A percentile compares a stretch with the other conserved stretches of the same genome.
phyloP scores from a whole-genome alignment of 2,113 vertebrate genomes.

The Chlorodrepanis virens region DNA sequence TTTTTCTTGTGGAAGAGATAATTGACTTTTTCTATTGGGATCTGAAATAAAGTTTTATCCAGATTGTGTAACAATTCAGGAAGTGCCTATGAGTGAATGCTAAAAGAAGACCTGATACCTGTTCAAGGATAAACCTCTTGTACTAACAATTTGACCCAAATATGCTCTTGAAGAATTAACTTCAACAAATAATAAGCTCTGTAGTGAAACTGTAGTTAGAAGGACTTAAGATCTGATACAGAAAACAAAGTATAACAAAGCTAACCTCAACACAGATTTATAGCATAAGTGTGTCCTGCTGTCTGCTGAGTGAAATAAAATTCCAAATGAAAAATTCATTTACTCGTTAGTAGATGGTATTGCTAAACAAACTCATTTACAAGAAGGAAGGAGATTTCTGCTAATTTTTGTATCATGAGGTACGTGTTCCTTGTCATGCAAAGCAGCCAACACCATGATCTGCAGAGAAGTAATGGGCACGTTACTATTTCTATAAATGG shows the following conservation, averaged over 20 bases:
- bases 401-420: neutral
- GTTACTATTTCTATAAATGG: neutral
- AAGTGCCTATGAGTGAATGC: neutral
- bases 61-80: neutral
- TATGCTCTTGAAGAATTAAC: neutral
- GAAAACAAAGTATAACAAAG: neutral
- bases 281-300: neutral
- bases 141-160: neutral
- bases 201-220: neutral
- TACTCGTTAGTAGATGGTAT: neutral
- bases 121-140: neutral
- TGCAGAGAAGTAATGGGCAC: neutral
- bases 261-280: neutral
- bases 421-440: slow-evolving; percentile 10
- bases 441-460: neutral
- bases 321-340: neutral
- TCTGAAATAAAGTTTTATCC: neutral
- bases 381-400: neutral
- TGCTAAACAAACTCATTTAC: slow-evolving; percentile 40
- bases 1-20: neutral
- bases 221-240: neutral
- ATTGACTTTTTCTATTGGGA: neutral
- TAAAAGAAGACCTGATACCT: neutral
- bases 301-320: neutral
- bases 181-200: neutral